Base-by-base conservation (phyloP, 2,797 vertebrate species). In the Podarcis siculus region DNA sequence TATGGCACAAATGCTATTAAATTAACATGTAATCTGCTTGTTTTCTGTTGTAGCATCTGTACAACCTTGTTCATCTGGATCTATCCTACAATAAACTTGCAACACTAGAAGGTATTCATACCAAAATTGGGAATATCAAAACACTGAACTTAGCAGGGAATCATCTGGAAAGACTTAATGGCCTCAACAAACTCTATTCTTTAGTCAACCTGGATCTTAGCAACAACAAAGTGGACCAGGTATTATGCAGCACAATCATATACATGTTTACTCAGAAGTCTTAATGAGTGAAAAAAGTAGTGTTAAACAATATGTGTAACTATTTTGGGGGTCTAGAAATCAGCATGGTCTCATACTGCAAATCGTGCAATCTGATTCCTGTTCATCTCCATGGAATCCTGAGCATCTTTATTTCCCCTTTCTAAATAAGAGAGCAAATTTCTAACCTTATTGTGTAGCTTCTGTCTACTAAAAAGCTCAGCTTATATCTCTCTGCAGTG, bases 31-130 rank as follows among this genome's bases (percentile, higher is more conserved):
- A 77, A 92, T 5, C 64, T 61, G 25, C 61, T 87, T 61, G 1
- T 89, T 13, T 90, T 67, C 21, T 95, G 77, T 94, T 80, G 1
- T 82, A 99, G 99, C 97, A 99, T 95, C 97, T 99, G 30, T 99
- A 98, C 96, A 99, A 98, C 93, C 97, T 99, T n/a, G 97, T 99
- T 92, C 99, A 99, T 80, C 96, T 99, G 96, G 99, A 99, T 92
- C 96, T 99, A 92, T 99, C 99, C 79, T 99, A 98, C 93, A 99
- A 99, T 97, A 97, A 97, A 81, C 97, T 99, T 25, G 95, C 89
- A 9, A 95, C 97, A 2, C 94, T 99, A 87, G 98, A 99, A 95
- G 98, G 98, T 1, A 97, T 98, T 93, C 98, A 99, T 95, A 98
- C 98, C 13, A 98, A 98, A 84, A 97, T 99, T 89, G 99, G 99